Evolutionary conservation across 2,113 vertebrate genomes (phyloP).

Genomic region (Macroglossus sobrinus): DNA sequence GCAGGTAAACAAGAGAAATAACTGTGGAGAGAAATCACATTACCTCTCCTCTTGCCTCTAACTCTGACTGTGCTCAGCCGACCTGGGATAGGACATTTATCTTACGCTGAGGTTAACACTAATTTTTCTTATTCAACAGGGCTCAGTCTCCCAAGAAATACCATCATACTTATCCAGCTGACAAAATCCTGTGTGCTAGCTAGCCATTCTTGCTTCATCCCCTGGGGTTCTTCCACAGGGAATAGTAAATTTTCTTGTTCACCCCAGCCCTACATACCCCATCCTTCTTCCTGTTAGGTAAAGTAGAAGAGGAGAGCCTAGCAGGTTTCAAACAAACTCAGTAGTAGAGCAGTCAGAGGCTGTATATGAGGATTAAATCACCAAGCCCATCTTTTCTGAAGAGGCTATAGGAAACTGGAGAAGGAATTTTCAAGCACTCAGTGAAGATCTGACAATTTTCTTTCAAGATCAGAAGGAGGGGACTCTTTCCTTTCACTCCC

Average conservation of each 20-base stretch:
- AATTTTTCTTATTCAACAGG: conserved; percentile 23
- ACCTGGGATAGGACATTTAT: not conserved
- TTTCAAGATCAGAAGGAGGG: not conserved
- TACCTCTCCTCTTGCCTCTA: not conserved
- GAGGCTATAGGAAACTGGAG: not conserved
- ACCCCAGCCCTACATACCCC: too few relatives aligned
- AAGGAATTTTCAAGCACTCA: conserved; percentile 24
- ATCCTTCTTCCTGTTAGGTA: not conserved
- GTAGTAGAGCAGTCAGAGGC: not conserved
- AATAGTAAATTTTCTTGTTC: not conserved
- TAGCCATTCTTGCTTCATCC: not conserved
- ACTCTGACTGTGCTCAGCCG: not conserved
- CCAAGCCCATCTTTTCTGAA: not conserved
- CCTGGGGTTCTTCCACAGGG: not conserved
- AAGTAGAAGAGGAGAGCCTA: not conserved
- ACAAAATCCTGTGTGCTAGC: not conserved
- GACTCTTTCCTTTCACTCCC: not conserved
- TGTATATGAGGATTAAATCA: not conserved
- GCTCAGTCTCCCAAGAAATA: not conserved
- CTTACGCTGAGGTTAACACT: not conserved
- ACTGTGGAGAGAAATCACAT: not conserved
- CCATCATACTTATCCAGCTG: not conserved
- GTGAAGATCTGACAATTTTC: conserved; percentile 14
- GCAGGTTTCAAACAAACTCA: not conserved
- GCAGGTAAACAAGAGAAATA: not conserved